Conservation (phyloP, 1,140 invertebrate genomes). For the Schlechtendalia chinensis region DNA sequence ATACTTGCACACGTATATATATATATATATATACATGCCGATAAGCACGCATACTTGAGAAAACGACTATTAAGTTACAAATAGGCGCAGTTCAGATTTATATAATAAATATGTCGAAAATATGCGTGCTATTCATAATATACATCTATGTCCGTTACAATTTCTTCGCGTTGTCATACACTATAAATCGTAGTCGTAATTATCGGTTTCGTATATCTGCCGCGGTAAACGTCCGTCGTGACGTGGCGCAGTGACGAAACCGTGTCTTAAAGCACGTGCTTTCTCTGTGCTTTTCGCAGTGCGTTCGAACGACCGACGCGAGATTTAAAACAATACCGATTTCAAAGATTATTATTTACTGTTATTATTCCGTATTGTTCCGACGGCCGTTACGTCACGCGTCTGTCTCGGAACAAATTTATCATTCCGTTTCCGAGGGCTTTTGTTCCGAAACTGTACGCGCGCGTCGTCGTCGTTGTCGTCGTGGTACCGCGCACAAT, state of each 20-base stretch:
- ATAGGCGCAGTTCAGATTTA: too few species aligned
- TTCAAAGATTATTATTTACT: constrained; percentile 19
- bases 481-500: neutral
- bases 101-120: neutral
- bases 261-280: neutral
- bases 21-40: neutral
- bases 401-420: constrained; percentile 6
- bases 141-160: neutral
- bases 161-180: neutral
- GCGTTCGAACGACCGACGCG: neutral
- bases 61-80: neutral
- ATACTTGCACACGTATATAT: too few species aligned
- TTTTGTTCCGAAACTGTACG: constrained; percentile 23
- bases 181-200: neutral
- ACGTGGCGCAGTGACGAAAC: neutral
- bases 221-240: neutral
- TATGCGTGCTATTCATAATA: too few species aligned
- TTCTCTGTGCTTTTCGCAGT: too few species aligned
- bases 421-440: constrained; percentile 24
- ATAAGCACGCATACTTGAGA: too few species aligned
- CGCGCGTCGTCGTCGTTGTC: too few species aligned
- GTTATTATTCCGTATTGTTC: constrained; percentile 6
- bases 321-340: constrained; percentile 39
- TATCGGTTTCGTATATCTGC: constrained; percentile 2
- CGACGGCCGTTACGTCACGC: constrained; percentile 4